Evolutionary conservation across 2,113 vertebrate species (phyloP), one percentile per base, ranked within the genome.

Genomic region (Podarcis raffonei): DNA sequence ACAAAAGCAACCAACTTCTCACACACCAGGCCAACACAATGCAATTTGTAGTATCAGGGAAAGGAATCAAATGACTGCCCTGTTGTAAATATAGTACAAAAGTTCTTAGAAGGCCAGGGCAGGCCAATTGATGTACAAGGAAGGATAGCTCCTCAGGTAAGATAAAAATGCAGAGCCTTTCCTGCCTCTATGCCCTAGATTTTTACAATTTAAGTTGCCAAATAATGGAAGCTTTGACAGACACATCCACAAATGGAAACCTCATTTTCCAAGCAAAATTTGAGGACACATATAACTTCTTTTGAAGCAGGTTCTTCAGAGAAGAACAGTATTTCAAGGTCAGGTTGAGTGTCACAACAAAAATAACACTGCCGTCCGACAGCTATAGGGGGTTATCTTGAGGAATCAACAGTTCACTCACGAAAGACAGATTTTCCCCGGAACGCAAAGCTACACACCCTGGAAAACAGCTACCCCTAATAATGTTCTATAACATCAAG

Each of bases 401-500:
- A 84, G 32, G 72, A 91, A 83, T 4, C 0, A 89, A 90, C 6
- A 69, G 13, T 87, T 18, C 4, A 78, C 30, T 16, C 18, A 77
- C 27, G 3, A 89, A 89, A 85, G 69, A 6, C 66, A 79, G 5
- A 6, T 32, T 91, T 1, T 32, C 66, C 42, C 87, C 68, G 86
- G 57, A 20, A 84, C 6, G 4, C 76, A 23, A n/a, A 86, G 37
- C 0, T 32, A 8, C 81, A 53, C 69, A 3, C 84, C 76, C 2
- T 39, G 39, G 86, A 82, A 13, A 3, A 12, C 1, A 80, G 1
- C 3, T 75, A 30, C 86, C 42, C 35, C n/a, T 88, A 90, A 82
- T 79, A 7, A 30, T 4, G 66, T 87, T 57, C 30, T 81, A 4
- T 37, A 71, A 30, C 15, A 91, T 90, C 83, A 89, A 91, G 32